Evolutionary conservation across 2,888 invertebrate genomes (phyloP), one percentile per base, ranked within the genome.

Genomic region (Agriopis leucophaearia): DNA sequence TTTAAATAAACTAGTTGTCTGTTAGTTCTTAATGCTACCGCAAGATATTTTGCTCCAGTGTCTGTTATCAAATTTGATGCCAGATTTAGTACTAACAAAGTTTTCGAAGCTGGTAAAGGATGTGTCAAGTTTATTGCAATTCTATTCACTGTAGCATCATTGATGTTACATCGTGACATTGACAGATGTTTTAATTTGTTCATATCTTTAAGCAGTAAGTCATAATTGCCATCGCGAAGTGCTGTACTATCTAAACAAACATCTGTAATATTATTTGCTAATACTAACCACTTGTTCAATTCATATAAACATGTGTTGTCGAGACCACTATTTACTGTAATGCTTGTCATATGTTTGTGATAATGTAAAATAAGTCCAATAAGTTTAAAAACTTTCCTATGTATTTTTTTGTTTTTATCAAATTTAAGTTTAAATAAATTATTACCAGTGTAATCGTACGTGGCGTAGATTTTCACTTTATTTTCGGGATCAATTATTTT

Each of bases 41-140:
- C 83, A 60, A 90, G 65, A 66, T 70, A 69, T 42, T 73, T 77
- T 0, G 78, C 83, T 3, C 89, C 90, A 0, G 64, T 12, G 71
- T 89, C 83, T 1, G 88, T 85, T 7, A 91, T 88, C 48, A 60
- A 78, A 64, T 91, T 90, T 0, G 85, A 78, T 2, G 88, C 74
- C 36, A 67, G 42, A 13, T 62, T 63, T 6, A 67, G 54, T 10
- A 47, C 7, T 8, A 18, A 13, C 10, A 67, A 58, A 8, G 40
- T 54, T n/a, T 58, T 40, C 4, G 67, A 58, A 1, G 58, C 57
- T n/a, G 47, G 47, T 18, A 18, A 16, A 0, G 67, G 58, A 15
- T 54, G 15, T 8, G 0, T 12, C 18, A 67, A n/a, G 35, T 57
- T 40, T 2, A 12, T 7, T 35, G 62, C 52, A 16, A 67, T 57